Percentiles rank a stretch among this genome's conserved stretches.
These are phyloP conservation scores for Epicauta chinensis DNA, from an alignment of 1,140 invertebrate species.

Conservation along the genomic window DNA sequence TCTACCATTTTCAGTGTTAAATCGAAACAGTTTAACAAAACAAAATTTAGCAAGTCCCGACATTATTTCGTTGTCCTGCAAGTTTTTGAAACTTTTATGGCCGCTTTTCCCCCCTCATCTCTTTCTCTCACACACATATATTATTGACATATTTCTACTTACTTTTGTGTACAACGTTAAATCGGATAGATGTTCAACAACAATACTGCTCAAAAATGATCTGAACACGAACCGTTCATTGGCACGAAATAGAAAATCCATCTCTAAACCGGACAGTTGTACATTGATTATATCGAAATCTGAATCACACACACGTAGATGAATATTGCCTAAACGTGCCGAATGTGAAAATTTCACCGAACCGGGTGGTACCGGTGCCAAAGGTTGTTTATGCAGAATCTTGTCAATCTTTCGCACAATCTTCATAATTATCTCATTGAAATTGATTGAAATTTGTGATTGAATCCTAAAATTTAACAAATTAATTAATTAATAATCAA, in stretches of 20 bases:
- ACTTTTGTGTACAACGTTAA: slow-evolving; percentile 74
- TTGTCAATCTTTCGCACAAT: slow-evolving; percentile 13
- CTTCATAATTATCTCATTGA: slow-evolving; percentile 1
- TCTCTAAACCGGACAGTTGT: slow-evolving; percentile 59
- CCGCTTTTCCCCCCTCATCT: too few species aligned
- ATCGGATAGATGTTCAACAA: slow-evolving; percentile 66
- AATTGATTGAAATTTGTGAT: slow-evolving; percentile 1
- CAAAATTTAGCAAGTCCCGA: too few species aligned
- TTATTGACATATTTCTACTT: slow-evolving; percentile 32
- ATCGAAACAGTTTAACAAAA: too few species aligned
- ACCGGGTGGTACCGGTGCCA: slow-evolving; percentile 66
- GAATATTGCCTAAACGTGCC: slow-evolving; percentile 56
- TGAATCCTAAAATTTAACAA: slow-evolving; percentile 16
- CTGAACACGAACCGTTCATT: slow-evolving; percentile 71
- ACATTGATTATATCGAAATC: slow-evolving; percentile 65
- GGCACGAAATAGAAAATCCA: slow-evolving; percentile 70
- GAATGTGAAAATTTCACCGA: slow-evolving; percentile 75
- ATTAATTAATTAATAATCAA: background rate
- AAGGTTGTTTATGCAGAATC: slow-evolving; percentile 37
- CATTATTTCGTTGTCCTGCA: too few species aligned
- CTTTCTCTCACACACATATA: too few species aligned
- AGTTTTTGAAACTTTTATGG: too few species aligned
- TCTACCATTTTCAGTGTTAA: too few species aligned
- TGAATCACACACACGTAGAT: slow-evolving; percentile 58
- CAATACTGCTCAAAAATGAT: slow-evolving; percentile 58